Evolutionary conservation across 2,888 invertebrate genomes (phyloP), one percentile per base, ranked within the genome.

Genomic region (Diadegma fenestrale): DNA sequence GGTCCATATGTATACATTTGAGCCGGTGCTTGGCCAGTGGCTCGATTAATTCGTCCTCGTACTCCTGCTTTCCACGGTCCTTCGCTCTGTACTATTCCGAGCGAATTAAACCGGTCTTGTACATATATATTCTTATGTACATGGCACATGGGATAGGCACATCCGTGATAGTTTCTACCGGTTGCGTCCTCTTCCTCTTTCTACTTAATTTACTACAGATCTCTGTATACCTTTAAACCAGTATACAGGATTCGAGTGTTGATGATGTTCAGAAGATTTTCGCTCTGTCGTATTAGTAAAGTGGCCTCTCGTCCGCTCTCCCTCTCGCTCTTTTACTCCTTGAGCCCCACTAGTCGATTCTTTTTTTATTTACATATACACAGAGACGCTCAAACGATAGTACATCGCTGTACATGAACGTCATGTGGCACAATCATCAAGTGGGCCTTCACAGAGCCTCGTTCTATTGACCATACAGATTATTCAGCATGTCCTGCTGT

Each of bases 181-280:
- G 41, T 79, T 61, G 69, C 78, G 10, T 33, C 33, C 37, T 58
- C 43, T 61, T 22, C 19, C 61, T 37, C 45, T 63, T 37, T 45
- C 58, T 17, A 26, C 61, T 71, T 79, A 45, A 71, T 61, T 61
- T 61, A 48, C 33, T 45, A 37, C 61, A 33, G 45, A 61, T 76
- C 76, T 63, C 37, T 71, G 77, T 30, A 41, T 30, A 41, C 66
- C 30, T 48, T 30, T 30, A 66, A 72, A 68, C 61, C 41, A 22
- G 41, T 54, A 26, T 72, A 80, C n/a, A n/a, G n/a, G 76, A 72
- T 84, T 80, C 80, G 72, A 84, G 80, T 84, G 58, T 72, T 76
- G 84, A 71, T 71, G 80, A 71, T 76, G 45, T 71, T 72, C 61
- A 84, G 80, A 77, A 76, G 76, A 71, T 30, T 58, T 84, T 71